These are phyloP conservation scores for Cavia aperea DNA, from an alignment of 2,113 vertebrate species.

Conservation along the genomic window DNA sequence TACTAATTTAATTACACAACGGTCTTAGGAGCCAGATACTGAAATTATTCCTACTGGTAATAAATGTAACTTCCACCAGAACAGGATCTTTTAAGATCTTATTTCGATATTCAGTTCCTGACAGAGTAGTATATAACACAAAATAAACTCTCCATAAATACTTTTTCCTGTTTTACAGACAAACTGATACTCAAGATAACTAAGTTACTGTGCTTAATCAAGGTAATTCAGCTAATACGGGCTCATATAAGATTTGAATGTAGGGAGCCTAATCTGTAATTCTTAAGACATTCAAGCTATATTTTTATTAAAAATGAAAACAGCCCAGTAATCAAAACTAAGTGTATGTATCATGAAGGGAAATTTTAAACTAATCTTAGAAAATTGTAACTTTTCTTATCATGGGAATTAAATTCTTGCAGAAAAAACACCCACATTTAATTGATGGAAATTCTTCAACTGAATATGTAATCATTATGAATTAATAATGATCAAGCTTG, in stretches of 20 bases:
- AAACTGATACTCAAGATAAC: constrained; percentile 10
- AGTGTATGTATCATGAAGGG: not conserved
- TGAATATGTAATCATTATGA: not conserved
- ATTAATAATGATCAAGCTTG: not conserved
- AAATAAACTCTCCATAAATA: not conserved
- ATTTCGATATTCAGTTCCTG: not conserved
- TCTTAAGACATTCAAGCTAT: not conserved
- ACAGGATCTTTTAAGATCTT: not conserved
- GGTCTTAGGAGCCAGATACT: not conserved
- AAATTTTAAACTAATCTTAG: not conserved
- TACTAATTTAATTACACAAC: constrained; percentile 18
- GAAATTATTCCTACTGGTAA: not conserved
- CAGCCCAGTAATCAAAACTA: not conserved
- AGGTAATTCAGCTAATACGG: not conserved
- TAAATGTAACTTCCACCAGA: not conserved
- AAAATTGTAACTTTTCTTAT: constrained; percentile 31
- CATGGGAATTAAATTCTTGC: constrained; percentile 12
- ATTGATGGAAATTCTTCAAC: not conserved
- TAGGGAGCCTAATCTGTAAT: not conserved
- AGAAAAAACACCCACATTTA: not conserved
- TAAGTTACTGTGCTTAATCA: not conserved
- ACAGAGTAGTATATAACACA: not conserved
- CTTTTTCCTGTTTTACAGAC: constrained; percentile 38
- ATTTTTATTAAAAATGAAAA: constrained; percentile 11
- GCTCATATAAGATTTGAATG: not conserved